Conservation (phyloP, 2,888 invertebrate species). For the Hetaerina titia region DNA sequence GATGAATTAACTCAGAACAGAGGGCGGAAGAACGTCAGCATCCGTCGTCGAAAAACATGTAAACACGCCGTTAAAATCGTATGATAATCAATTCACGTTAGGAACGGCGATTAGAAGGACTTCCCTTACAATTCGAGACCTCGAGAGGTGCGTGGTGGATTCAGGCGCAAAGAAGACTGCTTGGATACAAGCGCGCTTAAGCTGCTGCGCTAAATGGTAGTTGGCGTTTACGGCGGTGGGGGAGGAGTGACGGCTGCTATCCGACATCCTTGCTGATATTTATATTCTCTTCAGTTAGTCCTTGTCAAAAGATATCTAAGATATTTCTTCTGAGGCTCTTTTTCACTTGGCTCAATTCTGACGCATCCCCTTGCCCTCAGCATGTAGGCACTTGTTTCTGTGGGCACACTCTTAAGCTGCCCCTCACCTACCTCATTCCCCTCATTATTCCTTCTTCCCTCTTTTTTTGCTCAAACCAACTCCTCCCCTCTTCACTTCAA, state of each 20-base stretch:
- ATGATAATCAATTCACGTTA: slow-evolving; percentile 45
- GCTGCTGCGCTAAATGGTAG: slow-evolving; percentile 4
- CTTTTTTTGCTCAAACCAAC: background rate
- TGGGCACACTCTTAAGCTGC: background rate
- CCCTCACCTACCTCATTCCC: background rate
- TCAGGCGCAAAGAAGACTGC: background rate
- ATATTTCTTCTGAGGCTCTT: background rate
- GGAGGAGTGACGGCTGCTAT: background rate
- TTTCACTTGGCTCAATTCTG: background rate
- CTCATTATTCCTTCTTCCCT: background rate
- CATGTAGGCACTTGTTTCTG: background rate
- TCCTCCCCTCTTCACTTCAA: background rate
- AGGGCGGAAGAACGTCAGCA: slow-evolving; percentile 29
- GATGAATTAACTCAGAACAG: background rate
- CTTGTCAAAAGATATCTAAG: slow-evolving; percentile 3
- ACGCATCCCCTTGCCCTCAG: background rate
- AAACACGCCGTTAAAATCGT: slow-evolving; percentile 46
- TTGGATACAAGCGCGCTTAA: slow-evolving; percentile 10
- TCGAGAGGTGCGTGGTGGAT: background rate
- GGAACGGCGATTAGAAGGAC: slow-evolving; percentile 37
- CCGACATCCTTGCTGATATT: slow-evolving; percentile 43
- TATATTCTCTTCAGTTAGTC: slow-evolving; percentile 37
- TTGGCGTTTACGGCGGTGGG: background rate
- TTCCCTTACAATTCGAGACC: slow-evolving; percentile 6
- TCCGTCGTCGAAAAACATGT: slow-evolving; percentile 45